Percentiles rank a stretch among this genome's conserved stretches.
Evolutionary conservation across 2,888 invertebrate genomes (phyloP).

Genomic region (Sisyra terminalis): DNA sequence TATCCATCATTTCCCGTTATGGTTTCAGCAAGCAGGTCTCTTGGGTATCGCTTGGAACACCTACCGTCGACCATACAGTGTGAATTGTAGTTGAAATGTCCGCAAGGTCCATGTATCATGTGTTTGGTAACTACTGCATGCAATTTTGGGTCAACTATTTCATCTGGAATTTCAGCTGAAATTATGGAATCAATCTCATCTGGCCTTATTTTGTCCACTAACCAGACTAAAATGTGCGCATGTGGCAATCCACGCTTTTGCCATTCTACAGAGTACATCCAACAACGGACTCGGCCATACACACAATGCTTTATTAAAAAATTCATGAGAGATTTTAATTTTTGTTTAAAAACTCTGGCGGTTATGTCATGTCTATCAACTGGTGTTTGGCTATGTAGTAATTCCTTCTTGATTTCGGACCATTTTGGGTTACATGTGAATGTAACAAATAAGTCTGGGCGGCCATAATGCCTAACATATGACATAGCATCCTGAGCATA

Average conservation of each 20-base stretch:
- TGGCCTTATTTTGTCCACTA: conserved; percentile 16
- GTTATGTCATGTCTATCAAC: conserved; percentile 12
- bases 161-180: conserved; percentile 19
- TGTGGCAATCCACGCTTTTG: conserved; percentile 21
- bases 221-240: conserved; percentile 19
- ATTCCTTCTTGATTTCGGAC: conserved; percentile 11
- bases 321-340: conserved; percentile 15
- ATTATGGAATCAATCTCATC: conserved; percentile 20
- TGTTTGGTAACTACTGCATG: conserved; percentile 20
- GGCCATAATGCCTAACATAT: conserved; percentile 15
- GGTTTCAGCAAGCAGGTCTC: conserved; percentile 9
- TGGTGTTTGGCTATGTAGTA: conserved; percentile 7
- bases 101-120: conserved; percentile 27
- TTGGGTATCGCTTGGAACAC: conserved; percentile 17
- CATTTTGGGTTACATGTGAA: conserved; percentile 13
- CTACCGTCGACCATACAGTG: conserved; percentile 24
- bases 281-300: conserved; percentile 15
- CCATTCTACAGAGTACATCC: conserved; percentile 15
- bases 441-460: conserved; percentile 16
- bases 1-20: conserved; percentile 14
- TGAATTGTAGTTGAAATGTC: conserved; percentile 17
- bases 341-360: conserved; percentile 1
- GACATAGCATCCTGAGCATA: conserved; percentile 16
- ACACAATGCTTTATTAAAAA: conserved; percentile 15
- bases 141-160: no score